Evolutionary conservation across 2,113 vertebrate species (phyloP), one percentile per base, ranked within the genome.

Genomic region (Pterocles burchelli): DNA sequence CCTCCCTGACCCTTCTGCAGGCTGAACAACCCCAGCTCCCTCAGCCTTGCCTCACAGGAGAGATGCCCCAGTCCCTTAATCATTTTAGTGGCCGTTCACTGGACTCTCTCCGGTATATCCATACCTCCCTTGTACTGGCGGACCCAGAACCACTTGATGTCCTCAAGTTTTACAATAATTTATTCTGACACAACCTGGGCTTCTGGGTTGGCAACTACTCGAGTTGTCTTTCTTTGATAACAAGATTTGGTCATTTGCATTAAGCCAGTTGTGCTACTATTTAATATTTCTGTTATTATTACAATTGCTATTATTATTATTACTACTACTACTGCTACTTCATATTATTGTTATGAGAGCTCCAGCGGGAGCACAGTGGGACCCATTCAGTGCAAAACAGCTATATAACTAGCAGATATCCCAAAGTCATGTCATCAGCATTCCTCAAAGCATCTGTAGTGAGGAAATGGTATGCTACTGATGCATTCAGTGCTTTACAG

Each of bases 381-480:
- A 73, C 3, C 0, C 1, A 26, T 6, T 62, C 26, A 29, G 38
- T n/a, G 18, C 12, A 67, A 82, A 90, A 7, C 25, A 75, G 21
- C 43, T 4, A 1, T 11, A 18, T 29, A 73, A 28, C 14, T 41
- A 43, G 7, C 8, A 71, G 31, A 17, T 82, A 34, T 38, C 31
- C 33, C 2, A 3, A 21, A 31, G 9, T 28, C 3, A 12, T 82
- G 17, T 71, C 78, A 77, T 13, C 2, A 9, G 21, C 18, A 5
- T 38, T 58, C 26, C 9, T 85, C 26, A 57, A 70, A 71, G 17
- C 17, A 13, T 54, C 10, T 65, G 65, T 33, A 34, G 9, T 31
- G 24, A 57, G 36, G 28, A 58, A 78, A 29, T 10, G 38, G 0
- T 13, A 33, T 8, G 11, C 0, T 5, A 16, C n/a, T 48, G 9